A percentile compares a stretch with the other conserved stretches of the same genome.
Evolutionary conservation across 2,888 invertebrate species (phyloP).

Genomic region (Phoronis australis): DNA sequence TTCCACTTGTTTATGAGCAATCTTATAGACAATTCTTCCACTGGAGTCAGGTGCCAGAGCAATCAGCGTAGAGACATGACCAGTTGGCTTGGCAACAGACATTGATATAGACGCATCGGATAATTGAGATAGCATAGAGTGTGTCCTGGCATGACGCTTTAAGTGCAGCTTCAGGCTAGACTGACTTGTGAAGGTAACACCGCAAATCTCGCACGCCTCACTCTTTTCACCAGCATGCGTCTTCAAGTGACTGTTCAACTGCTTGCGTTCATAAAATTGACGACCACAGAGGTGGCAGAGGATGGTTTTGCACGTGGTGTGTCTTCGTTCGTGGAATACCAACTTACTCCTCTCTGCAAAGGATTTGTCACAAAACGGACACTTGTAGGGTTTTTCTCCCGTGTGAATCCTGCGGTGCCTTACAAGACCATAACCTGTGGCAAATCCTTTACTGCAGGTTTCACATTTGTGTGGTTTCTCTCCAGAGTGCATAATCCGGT

Average conservation of each 20-base stretch:
- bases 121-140: too few species aligned
- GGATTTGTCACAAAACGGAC: background rate
- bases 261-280: background rate
- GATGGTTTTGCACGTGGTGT: background rate
- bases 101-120: too few species aligned
- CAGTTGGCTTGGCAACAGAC: too few species aligned
- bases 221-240: background rate
- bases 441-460: background rate
- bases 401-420: background rate
- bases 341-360: background rate
- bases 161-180: too few species aligned
- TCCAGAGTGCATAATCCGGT: background rate
- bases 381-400: background rate
- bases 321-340: background rate
- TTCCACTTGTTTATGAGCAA: too few species aligned
- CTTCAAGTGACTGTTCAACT: background rate
- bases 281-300: background rate
- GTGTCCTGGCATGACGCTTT: too few species aligned
- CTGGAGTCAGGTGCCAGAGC: too few species aligned
- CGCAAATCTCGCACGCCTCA: background rate
- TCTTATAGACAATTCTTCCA: too few species aligned
- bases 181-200: background rate
- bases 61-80: too few species aligned
- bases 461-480: background rate
- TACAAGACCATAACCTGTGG: background rate